These are phyloP conservation scores for Drosophila nr. perissopoda DNA, from an alignment of 2,888 invertebrate genomes.

Conservation along the genomic window DNA sequence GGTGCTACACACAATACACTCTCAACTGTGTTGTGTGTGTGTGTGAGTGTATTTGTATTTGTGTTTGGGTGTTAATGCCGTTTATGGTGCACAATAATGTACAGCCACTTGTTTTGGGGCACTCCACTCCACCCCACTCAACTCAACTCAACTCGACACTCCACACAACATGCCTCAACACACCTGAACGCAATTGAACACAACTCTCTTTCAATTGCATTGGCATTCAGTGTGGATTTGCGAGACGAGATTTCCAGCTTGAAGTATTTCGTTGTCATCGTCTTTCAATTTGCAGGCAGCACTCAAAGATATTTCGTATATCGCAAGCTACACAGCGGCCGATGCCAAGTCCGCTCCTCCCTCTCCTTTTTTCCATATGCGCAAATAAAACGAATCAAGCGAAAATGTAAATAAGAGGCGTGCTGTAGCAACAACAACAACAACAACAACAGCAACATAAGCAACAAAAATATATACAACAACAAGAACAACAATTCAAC, in stretches of 20 bases:
- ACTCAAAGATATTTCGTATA: conserved; percentile 48
- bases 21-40: not conserved
- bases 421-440: conserved; percentile 9
- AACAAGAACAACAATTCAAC: conserved; percentile 28
- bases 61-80: conserved; percentile 32
- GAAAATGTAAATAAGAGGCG: conserved; percentile 80
- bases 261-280: conserved; percentile 61
- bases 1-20: conserved; percentile 13
- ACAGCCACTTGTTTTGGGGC: conserved; percentile 39
- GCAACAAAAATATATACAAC: not conserved
- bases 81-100: conserved; percentile 61
- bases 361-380: conserved; percentile 50
- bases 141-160: conserved; percentile 10
- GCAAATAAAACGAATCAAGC: conserved; percentile 78
- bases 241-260: conserved; percentile 52
- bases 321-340: conserved; percentile 10
- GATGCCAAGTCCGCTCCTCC: not conserved
- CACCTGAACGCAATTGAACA: conserved; percentile 23
- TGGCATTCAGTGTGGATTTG: conserved; percentile 52
- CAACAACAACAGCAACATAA: conserved; percentile 18
- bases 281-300: conserved; percentile 68
- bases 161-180: conserved; percentile 4
- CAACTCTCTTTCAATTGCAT: conserved; percentile 49
- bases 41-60: conserved; percentile 9
- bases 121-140: conserved; percentile 15